A percentile compares a stretch with the other conserved stretches of the same genome.
These are phyloP conservation scores for Biston betularia DNA, from an alignment of 2,888 invertebrate species.

Conservation along the genomic window DNA sequence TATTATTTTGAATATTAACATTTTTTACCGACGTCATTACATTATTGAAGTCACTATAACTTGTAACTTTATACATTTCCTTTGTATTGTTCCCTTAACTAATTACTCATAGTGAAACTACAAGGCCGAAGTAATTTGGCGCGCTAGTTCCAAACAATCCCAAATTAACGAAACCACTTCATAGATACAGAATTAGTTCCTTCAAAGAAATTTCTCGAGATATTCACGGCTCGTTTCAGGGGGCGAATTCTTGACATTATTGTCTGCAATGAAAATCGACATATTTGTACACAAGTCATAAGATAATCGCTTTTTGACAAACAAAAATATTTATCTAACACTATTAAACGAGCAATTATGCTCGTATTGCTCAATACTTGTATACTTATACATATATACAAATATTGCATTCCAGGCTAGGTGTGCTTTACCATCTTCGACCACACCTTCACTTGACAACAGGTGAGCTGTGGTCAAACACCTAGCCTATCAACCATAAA, in stretches of 20 bases:
- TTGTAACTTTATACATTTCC: too few species aligned
- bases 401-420: too few species aligned
- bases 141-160: not conserved
- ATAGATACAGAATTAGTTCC: slow-evolving; percentile 12
- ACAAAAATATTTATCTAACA: too few species aligned
- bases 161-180: not conserved
- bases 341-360: too few species aligned
- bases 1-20: too few species aligned
- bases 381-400: too few species aligned
- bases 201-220: slow-evolving; percentile 4
- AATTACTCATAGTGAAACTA: not conserved
- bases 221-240: slow-evolving; percentile 27
- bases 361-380: too few species aligned
- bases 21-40: not conserved
- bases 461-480: too few species aligned
- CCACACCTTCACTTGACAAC: too few species aligned
- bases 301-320: slow-evolving; percentile 8
- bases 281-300: slow-evolving; percentile 19
- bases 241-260: slow-evolving; percentile 31
- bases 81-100: not conserved
- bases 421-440: too few species aligned
- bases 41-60: too few species aligned
- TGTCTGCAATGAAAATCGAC: slow-evolving; percentile 31
- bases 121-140: slow-evolving; percentile 4
- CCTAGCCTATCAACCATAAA: too few species aligned